Conservation (phyloP, 2,888 invertebrate species). For the Zygaena filipendulae region DNA sequence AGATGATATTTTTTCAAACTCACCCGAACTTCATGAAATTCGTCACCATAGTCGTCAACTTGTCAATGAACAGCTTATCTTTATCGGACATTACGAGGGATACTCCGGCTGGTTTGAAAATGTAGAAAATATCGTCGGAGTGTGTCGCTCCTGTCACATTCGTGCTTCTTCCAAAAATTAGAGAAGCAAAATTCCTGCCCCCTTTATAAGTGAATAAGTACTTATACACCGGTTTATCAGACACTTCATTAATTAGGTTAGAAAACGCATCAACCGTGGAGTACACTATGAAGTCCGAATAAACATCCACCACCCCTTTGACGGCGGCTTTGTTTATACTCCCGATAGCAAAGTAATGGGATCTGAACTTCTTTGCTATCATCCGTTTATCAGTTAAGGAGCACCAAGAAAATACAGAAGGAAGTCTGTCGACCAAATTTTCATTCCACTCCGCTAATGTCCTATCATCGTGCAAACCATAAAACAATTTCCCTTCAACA, state of each 20-base stretch:
- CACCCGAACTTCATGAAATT: conserved; percentile 54
- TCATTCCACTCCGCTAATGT: conserved; percentile 34
- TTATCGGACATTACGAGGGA: conserved; percentile 22
- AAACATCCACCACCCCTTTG: conserved; percentile 30
- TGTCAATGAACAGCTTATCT: conserved; percentile 37
- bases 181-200: conserved; percentile 38
- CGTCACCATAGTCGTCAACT: conserved; percentile 39
- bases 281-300: conserved; percentile 47
- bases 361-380: conserved; percentile 33
- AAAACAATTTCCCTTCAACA: conserved; percentile 45
- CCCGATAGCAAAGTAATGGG: conserved; percentile 36
- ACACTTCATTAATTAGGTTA: conserved; percentile 29
- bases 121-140: conserved; percentile 50
- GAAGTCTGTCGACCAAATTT: conserved; percentile 37
- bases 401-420: conserved; percentile 45
- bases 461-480: conserved; percentile 31
- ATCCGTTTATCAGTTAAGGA: conserved; percentile 26
- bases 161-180: conserved; percentile 23
- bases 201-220: conserved; percentile 50
- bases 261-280: conserved; percentile 35
- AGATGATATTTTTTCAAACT: no score
- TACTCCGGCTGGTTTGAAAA: conserved; percentile 45
- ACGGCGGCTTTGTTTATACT: conserved; percentile 24
- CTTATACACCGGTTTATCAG: conserved; percentile 37
- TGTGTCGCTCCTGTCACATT: conserved; percentile 27